phyloP scores from a whole-genome alignment of 1,140 invertebrate species.

The Belonocnema kinseyi region DNA sequence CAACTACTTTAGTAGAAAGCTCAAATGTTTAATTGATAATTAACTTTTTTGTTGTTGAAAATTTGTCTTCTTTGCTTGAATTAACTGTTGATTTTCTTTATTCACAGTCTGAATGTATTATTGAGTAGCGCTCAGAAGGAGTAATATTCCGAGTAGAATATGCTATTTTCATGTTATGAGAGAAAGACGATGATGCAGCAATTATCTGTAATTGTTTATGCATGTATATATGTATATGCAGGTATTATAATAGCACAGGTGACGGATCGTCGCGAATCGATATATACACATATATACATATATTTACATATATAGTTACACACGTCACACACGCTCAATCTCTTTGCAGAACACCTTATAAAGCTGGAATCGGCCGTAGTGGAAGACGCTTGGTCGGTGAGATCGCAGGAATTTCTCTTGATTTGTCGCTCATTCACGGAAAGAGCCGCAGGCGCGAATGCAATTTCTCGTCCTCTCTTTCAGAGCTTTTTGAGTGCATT shows the following conservation, averaged over 20 bases:
- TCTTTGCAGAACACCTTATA: slow-evolving; percentile 39
- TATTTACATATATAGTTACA: not conserved
- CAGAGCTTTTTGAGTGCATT: not conserved
- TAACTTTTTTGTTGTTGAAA: no score
- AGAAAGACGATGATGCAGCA: slow-evolving; percentile 52
- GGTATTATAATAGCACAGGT: not conserved
- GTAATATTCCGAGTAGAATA: slow-evolving; percentile 61
- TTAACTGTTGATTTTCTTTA: no score
- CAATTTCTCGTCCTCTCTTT: slow-evolving; percentile 38
- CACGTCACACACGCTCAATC: not conserved
- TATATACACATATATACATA: not conserved
- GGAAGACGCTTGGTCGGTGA: slow-evolving; percentile 27
- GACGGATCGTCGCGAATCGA: not conserved
- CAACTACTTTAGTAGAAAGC: no score
- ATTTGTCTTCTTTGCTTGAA: no score
- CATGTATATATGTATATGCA: not conserved
- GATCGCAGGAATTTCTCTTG: slow-evolving; percentile 46
- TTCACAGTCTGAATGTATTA: slow-evolving; percentile 15
- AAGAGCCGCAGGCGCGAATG: slow-evolving; percentile 4
- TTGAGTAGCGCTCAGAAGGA: slow-evolving; percentile 58
- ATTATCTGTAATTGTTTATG: slow-evolving; percentile 12
- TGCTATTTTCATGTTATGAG: slow-evolving; percentile 61
- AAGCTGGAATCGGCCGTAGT: slow-evolving; percentile 41
- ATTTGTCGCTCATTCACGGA: slow-evolving; percentile 35
- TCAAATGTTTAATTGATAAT: no score